Base-by-base conservation (phyloP, 1,140 invertebrate species). In the Tenebrio molitor region DNA sequence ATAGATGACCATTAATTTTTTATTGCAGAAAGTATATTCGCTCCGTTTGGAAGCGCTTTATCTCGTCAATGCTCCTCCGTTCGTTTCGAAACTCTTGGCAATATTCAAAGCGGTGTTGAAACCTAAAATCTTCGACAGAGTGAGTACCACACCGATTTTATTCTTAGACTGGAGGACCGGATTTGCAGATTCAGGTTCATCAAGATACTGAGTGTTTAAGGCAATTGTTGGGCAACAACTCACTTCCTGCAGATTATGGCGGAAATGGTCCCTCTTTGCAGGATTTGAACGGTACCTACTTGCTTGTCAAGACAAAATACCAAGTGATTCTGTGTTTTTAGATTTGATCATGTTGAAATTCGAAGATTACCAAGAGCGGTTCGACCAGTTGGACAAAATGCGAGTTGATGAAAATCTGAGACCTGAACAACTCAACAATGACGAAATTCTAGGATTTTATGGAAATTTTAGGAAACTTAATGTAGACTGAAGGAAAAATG, bases 391-490 rank as follows among this genome's bases (percentile, higher is more conserved):
- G n/a, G 62, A 36, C 5, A 72, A 10, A 21, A 10, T 77, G 6
- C 71, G 41, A 25, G 70, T 74, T 0, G 46, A 77, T 63, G 74
- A 77, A 33, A 53, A 42, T 7, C 39, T 73, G 6, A 62, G 76
- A n/a, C 76, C 76, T 12, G 23, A 17, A 3, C 68, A 71, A 44
- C 63, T 77, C 10, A 33, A 50, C 1, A 76, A 77, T 41, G 76
- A 77, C 21, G 76, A 77, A 7, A 7, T 77, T 10, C 33, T 77
- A 14, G 76, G 76, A 6, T 77, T 39, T 69, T 70, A 77, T 33
- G 76, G 76, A 12, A 77, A 76, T 69, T 77, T 77, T 34, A 77
- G 69, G 36, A 74, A 71, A 53, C 12, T 77, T 1, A 63, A 64
- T 46, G 66, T 77, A 14, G 76, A 77, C 34, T 77, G 14, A 50